phyloP scores from a whole-genome alignment of 2,888 invertebrate genomes.

The Aphelenchoides bicaudatus region DNA sequence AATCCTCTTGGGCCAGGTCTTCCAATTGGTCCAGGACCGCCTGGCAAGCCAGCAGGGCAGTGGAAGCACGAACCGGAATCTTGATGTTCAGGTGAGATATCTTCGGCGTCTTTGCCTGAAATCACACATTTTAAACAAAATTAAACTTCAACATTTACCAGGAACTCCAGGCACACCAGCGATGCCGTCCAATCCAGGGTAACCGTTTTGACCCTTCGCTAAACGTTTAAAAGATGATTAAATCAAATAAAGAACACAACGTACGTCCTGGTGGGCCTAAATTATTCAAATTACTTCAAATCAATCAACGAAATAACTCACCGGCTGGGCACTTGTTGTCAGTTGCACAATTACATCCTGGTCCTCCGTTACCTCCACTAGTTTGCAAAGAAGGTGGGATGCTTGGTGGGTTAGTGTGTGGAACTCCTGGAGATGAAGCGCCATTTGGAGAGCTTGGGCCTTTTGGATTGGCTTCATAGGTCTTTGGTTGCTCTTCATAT shows the following conservation, averaged over 20 bases:
- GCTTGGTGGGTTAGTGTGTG: slow-evolving; percentile 5
- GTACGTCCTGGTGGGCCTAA: slow-evolving; percentile 11
- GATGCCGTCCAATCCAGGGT: slow-evolving; percentile 48
- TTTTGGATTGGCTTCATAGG: slow-evolving; percentile 1
- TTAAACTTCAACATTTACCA: slow-evolving; percentile 32
- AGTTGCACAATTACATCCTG: slow-evolving; percentile 33
- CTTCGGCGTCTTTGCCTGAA: slow-evolving; percentile 43
- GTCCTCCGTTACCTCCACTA: slow-evolving; percentile 15
- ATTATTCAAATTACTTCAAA: not conserved
- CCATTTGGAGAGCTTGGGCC: slow-evolving; percentile 35
- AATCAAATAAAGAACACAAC: no score
- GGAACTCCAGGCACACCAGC: slow-evolving; percentile 51
- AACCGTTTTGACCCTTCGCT: slow-evolving; percentile 42
- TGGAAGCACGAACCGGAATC: slow-evolving; percentile 53
- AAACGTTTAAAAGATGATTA: no score
- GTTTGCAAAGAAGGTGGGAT: slow-evolving; percentile 23
- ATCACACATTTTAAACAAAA: no score
- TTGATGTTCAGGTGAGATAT: slow-evolving; percentile 52
- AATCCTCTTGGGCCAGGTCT: slow-evolving; percentile 55
- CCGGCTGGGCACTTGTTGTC: slow-evolving; percentile 54
- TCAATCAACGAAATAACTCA: not conserved
- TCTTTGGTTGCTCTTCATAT: not conserved
- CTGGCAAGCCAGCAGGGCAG: slow-evolving; percentile 55
- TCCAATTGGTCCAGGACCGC: slow-evolving; percentile 52
- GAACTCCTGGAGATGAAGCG: slow-evolving; percentile 31